Base-by-base conservation (phyloP, 2,113 vertebrate genomes). In the Charadrius vociferus region DNA sequence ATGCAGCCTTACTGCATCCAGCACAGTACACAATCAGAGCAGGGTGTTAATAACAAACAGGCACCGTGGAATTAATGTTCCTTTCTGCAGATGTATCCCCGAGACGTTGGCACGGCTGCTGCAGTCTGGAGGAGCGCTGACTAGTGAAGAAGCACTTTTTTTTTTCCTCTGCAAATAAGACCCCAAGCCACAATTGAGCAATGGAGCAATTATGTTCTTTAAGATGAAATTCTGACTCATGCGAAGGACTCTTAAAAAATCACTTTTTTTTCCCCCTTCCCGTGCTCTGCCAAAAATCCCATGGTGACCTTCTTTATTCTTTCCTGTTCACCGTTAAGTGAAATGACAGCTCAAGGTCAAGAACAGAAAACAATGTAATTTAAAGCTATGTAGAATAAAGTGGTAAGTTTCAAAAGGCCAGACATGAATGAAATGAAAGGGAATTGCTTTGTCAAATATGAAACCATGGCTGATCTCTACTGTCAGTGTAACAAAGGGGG, bases 41-140 rank as follows among this genome's bases (percentile, higher is more conserved):
- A 67, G 83, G 68, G 79, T 84, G 79, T 88, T 91, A 93, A 93
- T 88, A 84, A 32, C 62, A 66, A 95, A 84, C 83, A 93, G 94
- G 73, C 83, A 71, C 52, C 1, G 0, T 14, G 58, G 59, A 81
- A 85, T 91, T 59, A 81, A 56, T 10, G 26, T 72, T 88, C 52
- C 88, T 45, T 59, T n/a, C 81, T 36, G 74, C 74, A 85, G 63
- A 81, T 81, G 47, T 55, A 88, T 61, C 63, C 74, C 74, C 2
- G 1, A 66, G 34, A 81, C 67, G 63, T 0, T 91, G 88, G 83
- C 79, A 88, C 2, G 0, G 36, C 45, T 27, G 20, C 79, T 32
- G 56, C 50, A 43, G n/a, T 75, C 83, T 55, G 63, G 56, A 88
- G 45, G 45, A 88, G 63, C 26, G 3, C 39, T 75, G 73, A 71